Base-by-base conservation (phyloP, 2,113 vertebrate species). In the Microtus oregoni region DNA sequence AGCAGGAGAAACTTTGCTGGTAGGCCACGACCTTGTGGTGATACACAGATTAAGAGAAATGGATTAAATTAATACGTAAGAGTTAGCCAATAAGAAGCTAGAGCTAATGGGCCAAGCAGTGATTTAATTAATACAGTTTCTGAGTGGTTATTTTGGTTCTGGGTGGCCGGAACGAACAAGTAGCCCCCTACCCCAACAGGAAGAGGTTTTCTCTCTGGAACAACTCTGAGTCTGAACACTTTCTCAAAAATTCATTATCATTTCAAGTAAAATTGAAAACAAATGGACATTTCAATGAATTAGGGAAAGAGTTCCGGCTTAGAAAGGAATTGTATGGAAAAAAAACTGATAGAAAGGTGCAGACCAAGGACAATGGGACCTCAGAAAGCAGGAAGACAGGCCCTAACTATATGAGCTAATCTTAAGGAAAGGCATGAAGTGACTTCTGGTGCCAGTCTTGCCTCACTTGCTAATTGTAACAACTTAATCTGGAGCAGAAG, bases 201-300 rank as follows among this genome's bases (percentile, higher is more conserved):
- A 58, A 58, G 58, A 20, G 13, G 20, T 94, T 82, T 47, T 26
- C 73, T 68, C 73, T 87, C 47, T 70, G 9, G 24, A 86, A 38
- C 83, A n/a, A 96, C 24, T 63, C 55, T 92, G 50, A 88, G 19
- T 96, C 28, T 70, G 47, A 89, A 75, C n/a, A 55, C n/a, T 88
- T 92, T 67, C 41, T 79, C 87, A 76, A 92, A 90, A 24, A 92
- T 20, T 78, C 65, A 61, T 4, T 65, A 72, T 8, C 26, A 90
- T n/a, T 82, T 93, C 63, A 88, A 61, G 11, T n/a, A 70, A 38
- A 89, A 15, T 50, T 95, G 32, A 72, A 91, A 91, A 50, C 7
- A 85, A 35, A 96, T 89, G 35, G 15, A 10, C 8, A 86, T 96
- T 92, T 96, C 77, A 89, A 26, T 61, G 26, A 73, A 44, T 35